Evolutionary conservation across 2,797 vertebrate genomes (phyloP), one percentile per base, ranked within the genome.

Genomic region (Simalia tracyae): DNA sequence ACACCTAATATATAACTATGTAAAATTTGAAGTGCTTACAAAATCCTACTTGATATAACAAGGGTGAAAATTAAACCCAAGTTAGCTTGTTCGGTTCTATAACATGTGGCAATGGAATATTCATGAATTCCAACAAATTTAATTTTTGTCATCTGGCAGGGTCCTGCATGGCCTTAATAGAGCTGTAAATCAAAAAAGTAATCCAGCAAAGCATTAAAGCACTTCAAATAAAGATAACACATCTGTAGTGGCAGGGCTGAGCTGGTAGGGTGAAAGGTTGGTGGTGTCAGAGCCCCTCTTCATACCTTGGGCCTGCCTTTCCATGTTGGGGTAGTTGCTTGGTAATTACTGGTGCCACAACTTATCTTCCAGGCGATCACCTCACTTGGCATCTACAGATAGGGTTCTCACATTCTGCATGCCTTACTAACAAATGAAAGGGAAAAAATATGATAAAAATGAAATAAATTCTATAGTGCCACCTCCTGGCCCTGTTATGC

Each of bases 41-140:
- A 91, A 84, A 84, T 31, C 36, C 26, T 61, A 24, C 17, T 92
- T 4, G 28, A 36, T 28, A 76, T 76, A 93, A 28, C 64, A 90
- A 72, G 86, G 8, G 0, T 90, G 89, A 57, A 89, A 57, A 93
- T 36, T 42, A 85, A 90, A 86, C 19, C 50, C 72, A 14, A 72
- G 59, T 72, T 68, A 59, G 63, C 7, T 64, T 54, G 63, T 90
- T 86, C 84, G 63, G n/a, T 89, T 63, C 24, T 5, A 24, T 64
- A 81, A 90, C 68, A 76, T 87, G n/a, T 89, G 56, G 72, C 46
- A 22, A 87, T 87, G 60, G 93, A 93, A 24, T 81, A 87, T 84
- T 11, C 84, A 81, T 46, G 42, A 87, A 86, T 89, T 17, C 50
- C 81, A 63, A 42, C 19, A 46, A 92, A 72, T n/a, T 46, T 59